These are phyloP conservation scores for Dipodomys spectabilis DNA, from an alignment of 2,113 vertebrate genomes.

Conservation along the genomic window DNA sequence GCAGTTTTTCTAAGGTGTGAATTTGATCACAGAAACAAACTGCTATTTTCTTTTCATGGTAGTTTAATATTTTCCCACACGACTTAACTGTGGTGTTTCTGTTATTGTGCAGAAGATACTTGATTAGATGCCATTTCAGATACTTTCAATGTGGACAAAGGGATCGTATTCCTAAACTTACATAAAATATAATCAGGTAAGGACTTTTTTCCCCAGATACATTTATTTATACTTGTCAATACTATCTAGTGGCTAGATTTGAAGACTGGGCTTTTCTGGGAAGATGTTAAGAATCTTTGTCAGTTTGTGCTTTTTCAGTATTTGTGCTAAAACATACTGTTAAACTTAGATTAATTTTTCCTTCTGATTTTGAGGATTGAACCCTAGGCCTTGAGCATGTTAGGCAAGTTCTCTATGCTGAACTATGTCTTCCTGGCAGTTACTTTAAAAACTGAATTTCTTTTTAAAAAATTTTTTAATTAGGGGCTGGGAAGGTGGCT, in stretches of 20 bases:
- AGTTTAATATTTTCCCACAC: conserved; percentile 25
- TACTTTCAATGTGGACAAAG: conserved; percentile 16
- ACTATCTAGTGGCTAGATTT: conserved; percentile 46
- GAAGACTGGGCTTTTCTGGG: conserved; percentile 23
- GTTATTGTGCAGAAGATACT: conserved; percentile 34
- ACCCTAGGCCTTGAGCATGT: no score
- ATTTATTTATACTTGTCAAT: conserved; percentile 28
- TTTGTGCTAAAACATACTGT: not conserved
- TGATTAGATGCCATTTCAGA: conserved; percentile 16
- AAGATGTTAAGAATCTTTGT: not conserved
- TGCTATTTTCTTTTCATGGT: conserved; percentile 12
- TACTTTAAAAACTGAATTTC: no score
- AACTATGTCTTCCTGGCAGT: no score
- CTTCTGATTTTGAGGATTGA: no score
- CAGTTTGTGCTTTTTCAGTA: conserved; percentile 27
- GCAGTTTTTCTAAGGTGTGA: not conserved
- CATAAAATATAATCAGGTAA: conserved; percentile 59
- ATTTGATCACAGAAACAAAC: conserved; percentile 38
- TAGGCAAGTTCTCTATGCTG: not conserved
- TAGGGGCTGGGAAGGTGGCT: no score
- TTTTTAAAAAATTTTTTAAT: no score
- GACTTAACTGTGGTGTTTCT: not conserved
- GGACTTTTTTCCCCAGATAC: conserved; percentile 8
- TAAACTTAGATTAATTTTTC: not conserved
- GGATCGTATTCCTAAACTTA: conserved; percentile 20